Conservation (phyloP, 2,888 invertebrate species). For the Crematogaster levior region DNA sequence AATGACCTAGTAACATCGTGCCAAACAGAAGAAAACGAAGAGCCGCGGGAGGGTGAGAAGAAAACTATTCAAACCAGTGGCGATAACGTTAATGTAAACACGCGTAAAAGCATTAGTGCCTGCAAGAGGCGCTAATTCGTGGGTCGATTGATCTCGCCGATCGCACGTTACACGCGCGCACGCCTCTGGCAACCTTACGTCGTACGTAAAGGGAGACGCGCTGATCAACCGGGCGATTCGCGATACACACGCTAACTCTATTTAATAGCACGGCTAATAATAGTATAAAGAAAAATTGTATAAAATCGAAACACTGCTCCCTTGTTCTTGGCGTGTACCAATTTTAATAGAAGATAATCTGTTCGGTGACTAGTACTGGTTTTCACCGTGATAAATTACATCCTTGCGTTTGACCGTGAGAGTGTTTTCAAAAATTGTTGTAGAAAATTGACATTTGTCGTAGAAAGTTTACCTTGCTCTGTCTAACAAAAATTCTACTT, state of each 20-base stretch:
- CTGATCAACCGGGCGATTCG: neutral
- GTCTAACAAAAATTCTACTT: neutral
- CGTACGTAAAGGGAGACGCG: neutral
- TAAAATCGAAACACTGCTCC: neutral
- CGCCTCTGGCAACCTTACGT: neutral
- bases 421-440: neutral
- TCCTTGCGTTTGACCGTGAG: neutral
- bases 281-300: neutral
- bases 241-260: neutral
- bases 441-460: neutral
- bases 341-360: conserved; percentile 8
- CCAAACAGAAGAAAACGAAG: conserved; percentile 6
- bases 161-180: conserved; percentile 16
- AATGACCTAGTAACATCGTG: conserved; percentile 48
- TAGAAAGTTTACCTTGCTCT: neutral
- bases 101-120: conserved; percentile 77
- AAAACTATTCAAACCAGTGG: conserved; percentile 66
- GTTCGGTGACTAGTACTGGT: neutral
- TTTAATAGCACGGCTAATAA: conserved; percentile 17
- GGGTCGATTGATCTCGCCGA: conserved; percentile 57
- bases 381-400: neutral
- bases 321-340: neutral
- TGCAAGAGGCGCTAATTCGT: conserved; percentile 55
- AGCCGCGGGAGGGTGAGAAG: conserved; percentile 46
- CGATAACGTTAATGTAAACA: conserved; percentile 81